These are phyloP conservation scores for Delichon dasypus DNA, from an alignment of 2,797 vertebrate species.

Conservation along the genomic window DNA sequence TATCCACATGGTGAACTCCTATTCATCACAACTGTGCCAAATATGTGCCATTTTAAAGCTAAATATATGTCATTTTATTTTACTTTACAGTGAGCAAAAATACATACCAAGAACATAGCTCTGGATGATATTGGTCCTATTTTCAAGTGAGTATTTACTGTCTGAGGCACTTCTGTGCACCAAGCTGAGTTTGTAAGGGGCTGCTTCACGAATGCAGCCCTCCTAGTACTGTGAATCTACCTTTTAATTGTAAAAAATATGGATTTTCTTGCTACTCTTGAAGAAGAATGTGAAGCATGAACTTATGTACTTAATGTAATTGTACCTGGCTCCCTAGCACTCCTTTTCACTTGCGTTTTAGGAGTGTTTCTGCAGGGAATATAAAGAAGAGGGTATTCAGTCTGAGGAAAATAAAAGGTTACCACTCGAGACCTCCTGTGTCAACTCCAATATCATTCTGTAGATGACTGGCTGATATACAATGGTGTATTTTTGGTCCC, in stretches of 20 bases:
- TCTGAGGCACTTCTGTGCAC: not conserved
- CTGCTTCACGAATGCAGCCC: not conserved
- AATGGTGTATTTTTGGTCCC: not conserved
- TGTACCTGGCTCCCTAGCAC: not conserved
- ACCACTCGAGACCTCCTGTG: not conserved
- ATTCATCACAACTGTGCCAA: slow-evolving; percentile 33
- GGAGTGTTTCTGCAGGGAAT: not conserved
- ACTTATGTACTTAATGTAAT: not conserved
- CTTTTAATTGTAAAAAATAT: not conserved
- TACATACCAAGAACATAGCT: slow-evolving; percentile 53
- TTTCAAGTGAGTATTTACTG: slow-evolving; percentile 13
- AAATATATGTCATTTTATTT: slow-evolving; percentile 53
- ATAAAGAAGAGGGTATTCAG: not conserved
- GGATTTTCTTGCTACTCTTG: not conserved
- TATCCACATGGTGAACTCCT: slow-evolving; percentile 51
- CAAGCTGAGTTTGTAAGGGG: not conserved
- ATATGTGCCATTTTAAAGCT: slow-evolving; percentile 58
- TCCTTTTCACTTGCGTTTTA: not conserved
- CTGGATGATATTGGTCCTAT: slow-evolving; percentile 2
- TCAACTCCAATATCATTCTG: not conserved
- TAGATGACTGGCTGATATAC: not conserved
- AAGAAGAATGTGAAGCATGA: not conserved
- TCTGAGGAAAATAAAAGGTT: not conserved
- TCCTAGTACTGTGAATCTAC: not conserved
- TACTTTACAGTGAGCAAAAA: slow-evolving; percentile 50